Conservation (phyloP, 2,113 vertebrate genomes). For the Cebus imitator region DNA sequence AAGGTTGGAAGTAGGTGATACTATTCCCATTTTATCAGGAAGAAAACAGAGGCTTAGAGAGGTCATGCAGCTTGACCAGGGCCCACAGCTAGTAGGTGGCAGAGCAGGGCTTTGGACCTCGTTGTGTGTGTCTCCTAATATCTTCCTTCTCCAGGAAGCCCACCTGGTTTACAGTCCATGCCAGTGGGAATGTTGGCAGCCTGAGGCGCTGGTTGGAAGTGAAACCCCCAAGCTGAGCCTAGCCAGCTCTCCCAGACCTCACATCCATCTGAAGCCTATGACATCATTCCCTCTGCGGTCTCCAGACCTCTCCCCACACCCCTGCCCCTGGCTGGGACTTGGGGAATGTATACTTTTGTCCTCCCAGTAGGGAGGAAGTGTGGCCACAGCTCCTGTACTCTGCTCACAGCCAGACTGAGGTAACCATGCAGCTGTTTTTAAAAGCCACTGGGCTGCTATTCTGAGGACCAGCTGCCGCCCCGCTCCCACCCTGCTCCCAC, state of each 20-base stretch:
- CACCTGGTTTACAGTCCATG: neutral
- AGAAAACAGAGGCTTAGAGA: neutral
- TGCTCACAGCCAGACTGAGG: neutral
- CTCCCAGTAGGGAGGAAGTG: neutral
- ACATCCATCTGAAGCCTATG: neutral
- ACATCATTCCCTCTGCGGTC: neutral
- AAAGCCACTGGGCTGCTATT: conserved; percentile 57
- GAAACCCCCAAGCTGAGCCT: neutral
- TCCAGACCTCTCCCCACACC: neutral
- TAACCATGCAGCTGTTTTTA: conserved; percentile 58
- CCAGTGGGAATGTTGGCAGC: rapidly evolving
- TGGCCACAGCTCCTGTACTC: neutral
- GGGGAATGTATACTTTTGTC: conserved; percentile 9
- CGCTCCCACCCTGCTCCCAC: neutral
- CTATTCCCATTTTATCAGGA: neutral
- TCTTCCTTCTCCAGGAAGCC: neutral
- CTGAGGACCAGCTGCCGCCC: conserved; percentile 36
- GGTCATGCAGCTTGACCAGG: neutral
- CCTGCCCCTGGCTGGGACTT: neutral
- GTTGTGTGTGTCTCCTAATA: rapidly evolving
- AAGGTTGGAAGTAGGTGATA: neutral
- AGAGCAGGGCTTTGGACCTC: neutral
- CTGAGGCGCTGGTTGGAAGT: neutral
- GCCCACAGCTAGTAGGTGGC: neutral
- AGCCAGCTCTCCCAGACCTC: neutral